A percentile compares a stretch with the other conserved stretches of the same genome.
These are phyloP conservation scores for Philaenus spumarius DNA, from an alignment of 1,140 invertebrate species.

Conservation along the genomic window DNA sequence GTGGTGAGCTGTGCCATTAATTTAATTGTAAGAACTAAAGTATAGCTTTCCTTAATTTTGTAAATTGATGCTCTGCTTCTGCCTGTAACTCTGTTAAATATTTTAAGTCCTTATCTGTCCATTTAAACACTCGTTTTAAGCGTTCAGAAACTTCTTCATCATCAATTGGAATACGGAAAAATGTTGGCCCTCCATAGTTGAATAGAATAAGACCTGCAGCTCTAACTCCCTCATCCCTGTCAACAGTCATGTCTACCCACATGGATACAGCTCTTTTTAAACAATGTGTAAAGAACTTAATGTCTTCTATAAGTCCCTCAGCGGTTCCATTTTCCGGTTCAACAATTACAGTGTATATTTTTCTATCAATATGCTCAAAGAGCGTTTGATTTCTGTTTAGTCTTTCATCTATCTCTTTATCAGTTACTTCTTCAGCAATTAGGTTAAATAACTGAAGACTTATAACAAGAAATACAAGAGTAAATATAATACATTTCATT, in stretches of 20 bases:
- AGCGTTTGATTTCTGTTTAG: too few relatives aligned
- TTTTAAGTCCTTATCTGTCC: slow-evolving; percentile 8
- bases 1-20: too few relatives aligned
- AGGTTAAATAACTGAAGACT: too few relatives aligned
- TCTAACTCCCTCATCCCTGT: neutral
- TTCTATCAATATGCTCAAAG: neutral
- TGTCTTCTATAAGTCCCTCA: neutral
- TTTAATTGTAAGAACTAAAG: neutral
- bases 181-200: slow-evolving; percentile 5
- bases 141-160: neutral
- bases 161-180: neutral
- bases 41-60: slow-evolving; percentile 2
- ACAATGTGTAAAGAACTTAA: slow-evolving; percentile 1
- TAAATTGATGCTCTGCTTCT: neutral
- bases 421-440: too few relatives aligned
- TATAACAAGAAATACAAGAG: too few relatives aligned
- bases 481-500: too few relatives aligned
- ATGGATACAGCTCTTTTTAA: neutral
- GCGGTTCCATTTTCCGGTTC: neutral
- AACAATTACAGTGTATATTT: neutral
- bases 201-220: neutral
- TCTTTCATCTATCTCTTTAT: too few relatives aligned
- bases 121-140: neutral
- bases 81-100: neutral
- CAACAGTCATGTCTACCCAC: neutral